These are phyloP conservation scores for Diplolepis rosae DNA, from an alignment of 2,888 invertebrate genomes.

Conservation along the genomic window DNA sequence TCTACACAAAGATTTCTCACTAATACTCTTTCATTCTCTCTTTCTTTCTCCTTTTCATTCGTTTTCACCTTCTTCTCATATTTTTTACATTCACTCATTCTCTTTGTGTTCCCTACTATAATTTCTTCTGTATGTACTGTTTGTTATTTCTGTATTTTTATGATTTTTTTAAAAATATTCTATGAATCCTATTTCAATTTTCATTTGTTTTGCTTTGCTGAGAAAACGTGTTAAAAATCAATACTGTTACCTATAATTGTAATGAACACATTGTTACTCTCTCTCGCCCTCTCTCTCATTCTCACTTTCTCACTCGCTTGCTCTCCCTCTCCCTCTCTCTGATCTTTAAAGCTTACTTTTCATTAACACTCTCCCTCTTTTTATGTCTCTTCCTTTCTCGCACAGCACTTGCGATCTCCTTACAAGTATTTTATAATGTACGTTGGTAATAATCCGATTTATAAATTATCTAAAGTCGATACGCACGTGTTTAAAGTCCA, in stretches of 20 bases:
- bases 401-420: conserved; percentile 30
- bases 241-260: conserved; percentile 69
- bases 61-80: no score
- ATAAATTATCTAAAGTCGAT: conserved; percentile 23
- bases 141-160: not conserved
- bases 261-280: conserved; percentile 66
- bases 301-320: conserved; percentile 5
- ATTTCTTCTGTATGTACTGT: not conserved
- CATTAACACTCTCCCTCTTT: not conserved
- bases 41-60: no score
- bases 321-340: conserved; percentile 19
- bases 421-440: conserved; percentile 25
- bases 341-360: conserved; percentile 5
- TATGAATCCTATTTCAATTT: conserved; percentile 31
- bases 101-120: conserved; percentile 2
- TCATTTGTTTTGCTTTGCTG: conserved; percentile 38
- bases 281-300: conserved; percentile 30
- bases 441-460: conserved; percentile 22
- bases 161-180: conserved; percentile 31
- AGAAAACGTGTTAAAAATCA: conserved; percentile 59
- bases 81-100: conserved; percentile 29
- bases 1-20: conserved; percentile 39
- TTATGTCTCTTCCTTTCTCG: conserved; percentile 17
- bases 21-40: conserved; percentile 43
- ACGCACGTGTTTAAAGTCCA: conserved; percentile 7